Evolutionary conservation across 2,113 vertebrate species (phyloP).

Genomic region (Crotalus horridus): DNA sequence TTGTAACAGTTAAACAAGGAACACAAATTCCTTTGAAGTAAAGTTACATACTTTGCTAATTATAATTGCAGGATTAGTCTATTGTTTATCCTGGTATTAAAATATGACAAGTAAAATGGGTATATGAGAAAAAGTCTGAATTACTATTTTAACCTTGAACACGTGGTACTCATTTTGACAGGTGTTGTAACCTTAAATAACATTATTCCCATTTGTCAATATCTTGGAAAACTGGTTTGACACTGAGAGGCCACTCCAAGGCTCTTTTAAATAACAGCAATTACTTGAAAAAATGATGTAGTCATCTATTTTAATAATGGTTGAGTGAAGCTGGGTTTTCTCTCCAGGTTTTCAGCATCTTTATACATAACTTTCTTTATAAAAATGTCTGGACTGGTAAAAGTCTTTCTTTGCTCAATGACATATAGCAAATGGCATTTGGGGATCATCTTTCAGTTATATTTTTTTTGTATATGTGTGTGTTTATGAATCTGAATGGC

Average conservation of each 20-base stretch:
- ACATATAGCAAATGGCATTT: conserved; percentile 57
- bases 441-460: conserved; percentile 52
- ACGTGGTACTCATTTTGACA: conserved; percentile 64
- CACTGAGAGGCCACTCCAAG: conserved; percentile 56
- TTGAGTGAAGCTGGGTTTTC: conserved; percentile 59
- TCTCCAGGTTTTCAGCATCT: conserved; percentile 63
- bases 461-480: background rate
- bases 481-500: conserved; percentile 17
- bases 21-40: conserved; percentile 11
- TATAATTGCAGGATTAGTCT: conserved; percentile 19
- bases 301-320: conserved; percentile 57
- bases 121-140: conserved; percentile 50
- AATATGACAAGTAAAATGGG: conserved; percentile 28
- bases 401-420: conserved; percentile 48
- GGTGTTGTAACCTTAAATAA: conserved; percentile 57
- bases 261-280: conserved; percentile 55
- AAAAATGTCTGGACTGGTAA: conserved; percentile 56
- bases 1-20: background rate
- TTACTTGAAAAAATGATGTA: conserved; percentile 51
- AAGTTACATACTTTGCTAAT: background rate
- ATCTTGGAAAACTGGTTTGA: conserved; percentile 56
- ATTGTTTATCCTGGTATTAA: conserved; percentile 1
- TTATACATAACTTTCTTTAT: conserved; percentile 38
- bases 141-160: conserved; percentile 44
- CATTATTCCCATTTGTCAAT: conserved; percentile 66